These are phyloP conservation scores for Odontophorus gujanensis DNA, from an alignment of 2,113 vertebrate species.

Conservation along the genomic window DNA sequence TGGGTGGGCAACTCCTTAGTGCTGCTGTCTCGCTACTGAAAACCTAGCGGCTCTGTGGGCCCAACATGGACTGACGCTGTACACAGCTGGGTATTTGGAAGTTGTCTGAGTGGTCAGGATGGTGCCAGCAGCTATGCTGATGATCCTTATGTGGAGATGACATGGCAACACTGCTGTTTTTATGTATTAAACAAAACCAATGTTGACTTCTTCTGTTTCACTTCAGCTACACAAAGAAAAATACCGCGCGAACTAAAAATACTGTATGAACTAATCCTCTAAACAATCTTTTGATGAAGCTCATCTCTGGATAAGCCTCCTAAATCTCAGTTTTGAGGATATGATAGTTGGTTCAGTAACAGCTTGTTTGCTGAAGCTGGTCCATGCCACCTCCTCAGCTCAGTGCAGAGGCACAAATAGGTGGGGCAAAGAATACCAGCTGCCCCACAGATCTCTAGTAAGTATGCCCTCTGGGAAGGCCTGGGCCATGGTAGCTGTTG, in stretches of 20 bases:
- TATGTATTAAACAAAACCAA: constrained; percentile 19
- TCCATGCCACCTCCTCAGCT: neutral
- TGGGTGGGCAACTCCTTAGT: neutral
- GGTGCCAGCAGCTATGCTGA: neutral
- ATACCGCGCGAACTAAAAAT: constrained; percentile 37
- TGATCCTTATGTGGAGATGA: neutral
- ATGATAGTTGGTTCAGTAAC: neutral
- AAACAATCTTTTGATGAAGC: constrained; percentile 1
- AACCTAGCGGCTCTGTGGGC: fast-evolving
- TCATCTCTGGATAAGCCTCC: neutral
- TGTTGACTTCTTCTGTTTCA: neutral
- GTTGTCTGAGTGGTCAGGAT: neutral
- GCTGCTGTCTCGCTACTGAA: neutral
- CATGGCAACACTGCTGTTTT: neutral
- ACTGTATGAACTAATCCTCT: neutral
- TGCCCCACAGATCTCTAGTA: neutral
- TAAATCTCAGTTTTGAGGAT: neutral
- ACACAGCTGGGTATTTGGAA: neutral
- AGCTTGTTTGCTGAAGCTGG: neutral
- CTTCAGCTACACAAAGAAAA: constrained; percentile 23
- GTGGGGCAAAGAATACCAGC: too few relatives aligned
- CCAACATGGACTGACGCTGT: neutral
- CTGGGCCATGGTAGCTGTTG: neutral
- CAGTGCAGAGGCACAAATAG: neutral
- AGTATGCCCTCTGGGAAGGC: neutral